Percentiles rank a stretch among this genome's conserved stretches.
Conservation (phyloP, 2,113 vertebrate genomes). For the Marmota flaviventris region DNA sequence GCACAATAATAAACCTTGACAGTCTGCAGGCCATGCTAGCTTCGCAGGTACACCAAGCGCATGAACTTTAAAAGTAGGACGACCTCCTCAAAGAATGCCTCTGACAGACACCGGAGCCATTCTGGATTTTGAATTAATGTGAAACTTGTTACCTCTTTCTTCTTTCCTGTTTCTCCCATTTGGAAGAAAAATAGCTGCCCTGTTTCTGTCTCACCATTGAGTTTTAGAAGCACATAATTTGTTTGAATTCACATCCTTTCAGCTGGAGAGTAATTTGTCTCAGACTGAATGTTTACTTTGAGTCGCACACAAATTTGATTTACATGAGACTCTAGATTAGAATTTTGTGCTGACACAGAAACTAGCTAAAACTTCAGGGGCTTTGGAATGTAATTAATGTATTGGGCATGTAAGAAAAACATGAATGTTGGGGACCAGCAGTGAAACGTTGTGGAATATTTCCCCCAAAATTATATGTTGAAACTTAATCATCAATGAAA, state of each 20-base stretch:
- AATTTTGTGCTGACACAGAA: neutral
- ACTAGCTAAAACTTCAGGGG: neutral
- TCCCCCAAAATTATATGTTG: neutral
- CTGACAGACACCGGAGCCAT: too few species aligned
- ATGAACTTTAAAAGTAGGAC: neutral
- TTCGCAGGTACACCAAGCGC: accelerated
- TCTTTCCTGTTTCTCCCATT: neutral
- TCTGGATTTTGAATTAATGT: neutral
- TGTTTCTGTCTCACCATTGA: neutral
- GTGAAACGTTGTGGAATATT: neutral
- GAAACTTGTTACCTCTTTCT: neutral
- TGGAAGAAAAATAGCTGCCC: neutral
- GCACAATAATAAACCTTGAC: neutral
- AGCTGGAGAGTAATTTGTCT: neutral
- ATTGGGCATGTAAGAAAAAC: neutral
- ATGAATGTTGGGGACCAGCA: neutral
- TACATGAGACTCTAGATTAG: neutral
- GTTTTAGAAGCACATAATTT: neutral
- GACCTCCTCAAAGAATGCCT: neutral
- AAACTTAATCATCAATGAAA: neutral
- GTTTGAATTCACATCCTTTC: neutral
- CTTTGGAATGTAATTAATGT: neutral
- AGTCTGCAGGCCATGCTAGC: neutral
- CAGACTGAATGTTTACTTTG: neutral
- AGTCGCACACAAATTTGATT: neutral